phyloP scores from a whole-genome alignment of 2,797 vertebrate species.

The Thunnus albacares region DNA sequence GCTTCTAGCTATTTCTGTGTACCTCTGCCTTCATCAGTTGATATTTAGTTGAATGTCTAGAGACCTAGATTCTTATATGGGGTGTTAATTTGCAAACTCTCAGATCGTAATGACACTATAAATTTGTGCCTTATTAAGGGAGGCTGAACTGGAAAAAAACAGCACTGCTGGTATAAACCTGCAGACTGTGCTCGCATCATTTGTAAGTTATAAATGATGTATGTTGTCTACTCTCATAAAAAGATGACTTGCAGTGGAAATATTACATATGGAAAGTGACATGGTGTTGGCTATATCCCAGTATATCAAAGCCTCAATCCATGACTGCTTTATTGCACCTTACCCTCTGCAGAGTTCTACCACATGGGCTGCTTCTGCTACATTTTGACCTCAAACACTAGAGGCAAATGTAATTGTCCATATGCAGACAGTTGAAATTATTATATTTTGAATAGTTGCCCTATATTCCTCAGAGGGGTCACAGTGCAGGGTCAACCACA shows the following conservation, averaged over 20 bases:
- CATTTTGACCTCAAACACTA: neutral
- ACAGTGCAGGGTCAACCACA: constrained; percentile 14
- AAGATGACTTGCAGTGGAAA: neutral
- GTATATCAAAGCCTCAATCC: neutral
- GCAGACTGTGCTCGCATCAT: neutral
- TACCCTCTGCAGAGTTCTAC: neutral
- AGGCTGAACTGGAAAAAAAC: neutral
- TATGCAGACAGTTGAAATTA: constrained; percentile 1
- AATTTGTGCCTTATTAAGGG: constrained; percentile 11
- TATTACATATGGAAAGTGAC: constrained; percentile 9
- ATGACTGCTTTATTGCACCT: neutral
- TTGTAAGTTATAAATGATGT: constrained; percentile 6
- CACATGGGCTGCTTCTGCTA: neutral
- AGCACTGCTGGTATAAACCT: neutral
- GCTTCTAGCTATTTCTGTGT: constrained; percentile 29
- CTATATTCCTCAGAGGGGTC: constrained; percentile 3
- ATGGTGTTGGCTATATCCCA: neutral
- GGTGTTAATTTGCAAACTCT: constrained; percentile 34
- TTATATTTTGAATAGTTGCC: neutral
- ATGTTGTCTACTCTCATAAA: neutral
- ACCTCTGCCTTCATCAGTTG: constrained; percentile 8
- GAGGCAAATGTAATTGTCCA: neutral
- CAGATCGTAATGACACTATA: constrained; percentile 16
- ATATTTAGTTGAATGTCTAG: constrained; percentile 18
- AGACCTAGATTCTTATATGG: constrained; percentile 11